These are phyloP conservation scores for Mantis religiosa DNA, from an alignment of 2,888 invertebrate genomes.

Conservation along the genomic window DNA sequence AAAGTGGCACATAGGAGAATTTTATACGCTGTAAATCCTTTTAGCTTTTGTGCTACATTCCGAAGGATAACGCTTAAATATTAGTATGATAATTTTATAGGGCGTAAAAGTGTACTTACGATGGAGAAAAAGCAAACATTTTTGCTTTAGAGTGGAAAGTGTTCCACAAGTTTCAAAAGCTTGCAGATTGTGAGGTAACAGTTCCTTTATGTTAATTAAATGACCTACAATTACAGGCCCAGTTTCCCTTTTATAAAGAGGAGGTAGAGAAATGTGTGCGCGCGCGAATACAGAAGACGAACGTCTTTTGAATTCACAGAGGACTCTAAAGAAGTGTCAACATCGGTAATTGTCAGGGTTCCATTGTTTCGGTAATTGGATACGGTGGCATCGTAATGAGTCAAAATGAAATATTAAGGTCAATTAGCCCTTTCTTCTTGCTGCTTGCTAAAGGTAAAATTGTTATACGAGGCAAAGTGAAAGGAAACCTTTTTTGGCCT, in stretches of 20 bases:
- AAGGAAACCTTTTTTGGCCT: neutral
- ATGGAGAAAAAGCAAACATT: neutral
- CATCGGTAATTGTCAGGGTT: neutral
- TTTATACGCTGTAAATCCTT: no score
- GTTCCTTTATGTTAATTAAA: slow-evolving; percentile 5
- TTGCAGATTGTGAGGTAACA: neutral
- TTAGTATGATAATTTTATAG: neutral
- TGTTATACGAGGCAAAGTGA: neutral
- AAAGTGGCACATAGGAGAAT: no score
- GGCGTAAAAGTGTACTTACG: neutral
- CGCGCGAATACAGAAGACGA: neutral
- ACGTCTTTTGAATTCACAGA: neutral
- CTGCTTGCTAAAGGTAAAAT: neutral
- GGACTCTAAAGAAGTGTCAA: neutral
- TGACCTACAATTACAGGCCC: neutral
- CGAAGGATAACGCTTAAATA: neutral
- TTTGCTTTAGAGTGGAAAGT: neutral
- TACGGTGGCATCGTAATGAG: neutral
- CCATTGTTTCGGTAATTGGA: slow-evolving; percentile 7
- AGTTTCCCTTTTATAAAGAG: neutral
- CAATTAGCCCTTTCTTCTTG: neutral
- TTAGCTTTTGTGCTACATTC: no score
- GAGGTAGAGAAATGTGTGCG: neutral
- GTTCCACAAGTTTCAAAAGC: neutral
- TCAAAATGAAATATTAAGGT: slow-evolving; percentile 7